These are phyloP conservation scores for Cranoglanis bouderius DNA, from an alignment of 2,113 vertebrate species.

Conservation along the genomic window DNA sequence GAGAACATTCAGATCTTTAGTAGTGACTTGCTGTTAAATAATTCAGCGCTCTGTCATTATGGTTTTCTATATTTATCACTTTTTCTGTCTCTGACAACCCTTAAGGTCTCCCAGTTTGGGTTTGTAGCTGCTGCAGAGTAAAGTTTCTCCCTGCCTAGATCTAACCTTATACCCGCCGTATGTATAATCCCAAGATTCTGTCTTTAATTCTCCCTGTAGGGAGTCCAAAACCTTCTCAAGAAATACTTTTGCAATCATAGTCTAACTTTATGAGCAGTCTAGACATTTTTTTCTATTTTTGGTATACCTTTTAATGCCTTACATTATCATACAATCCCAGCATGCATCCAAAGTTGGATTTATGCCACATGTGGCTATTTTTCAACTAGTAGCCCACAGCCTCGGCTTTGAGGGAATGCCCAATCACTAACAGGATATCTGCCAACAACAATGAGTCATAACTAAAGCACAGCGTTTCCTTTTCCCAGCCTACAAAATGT, in stretches of 20 bases:
- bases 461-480: constrained; percentile 3
- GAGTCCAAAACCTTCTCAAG: neutral
- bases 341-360: neutral
- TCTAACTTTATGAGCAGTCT: neutral
- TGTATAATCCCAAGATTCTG: neutral
- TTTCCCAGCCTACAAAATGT: neutral
- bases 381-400: neutral
- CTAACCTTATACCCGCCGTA: neutral
- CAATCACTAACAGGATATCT: neutral
- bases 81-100: neutral
- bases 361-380: constrained; percentile 5
- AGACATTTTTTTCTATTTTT: neutral
- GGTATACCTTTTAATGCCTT: neutral
- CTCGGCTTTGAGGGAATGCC: neutral
- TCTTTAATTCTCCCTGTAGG: neutral
- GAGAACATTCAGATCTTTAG: constrained; percentile 21
- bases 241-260: neutral
- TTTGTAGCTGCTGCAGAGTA: neutral
- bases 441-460: constrained; percentile 10
- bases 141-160: neutral
- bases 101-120: neutral
- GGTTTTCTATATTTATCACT: constrained; percentile 11
- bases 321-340: neutral
- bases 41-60: constrained; percentile 25
- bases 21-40: constrained; percentile 17